Evolutionary conservation across 1,140 invertebrate genomes (phyloP).

Genomic region (Lordiphosa clarofinis): DNA sequence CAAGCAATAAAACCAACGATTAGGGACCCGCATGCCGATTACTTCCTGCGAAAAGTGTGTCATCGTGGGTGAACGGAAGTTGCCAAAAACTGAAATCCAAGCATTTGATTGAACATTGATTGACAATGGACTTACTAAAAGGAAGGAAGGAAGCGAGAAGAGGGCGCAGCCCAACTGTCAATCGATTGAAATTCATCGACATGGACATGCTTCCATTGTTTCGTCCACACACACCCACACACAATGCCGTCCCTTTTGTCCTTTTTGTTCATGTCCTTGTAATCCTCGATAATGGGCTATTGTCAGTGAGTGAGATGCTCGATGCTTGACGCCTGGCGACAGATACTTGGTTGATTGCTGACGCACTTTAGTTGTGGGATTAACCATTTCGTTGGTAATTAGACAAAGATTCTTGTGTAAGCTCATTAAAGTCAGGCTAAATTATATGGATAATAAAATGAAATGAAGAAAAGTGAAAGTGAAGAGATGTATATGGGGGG

Average conservation of each 20-base stretch:
- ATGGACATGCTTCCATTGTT: conserved; percentile 42
- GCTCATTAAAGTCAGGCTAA: conserved; percentile 34
- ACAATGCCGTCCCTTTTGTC: conserved; percentile 45
- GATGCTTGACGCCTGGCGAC: conserved; percentile 36
- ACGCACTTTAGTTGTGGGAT: conserved; percentile 49
- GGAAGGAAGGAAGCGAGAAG: neutral
- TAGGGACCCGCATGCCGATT: conserved; percentile 33
- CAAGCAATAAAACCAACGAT: conserved; percentile 63
- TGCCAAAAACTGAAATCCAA: conserved; percentile 54
- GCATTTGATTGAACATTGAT: conserved; percentile 70
- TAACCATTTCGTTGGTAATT: conserved; percentile 36
- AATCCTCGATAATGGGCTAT: conserved; percentile 67
- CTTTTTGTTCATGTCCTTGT: conserved; percentile 46
- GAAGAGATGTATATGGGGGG: neutral
- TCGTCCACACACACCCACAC: conserved; percentile 17
- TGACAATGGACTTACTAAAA: conserved; percentile 41
- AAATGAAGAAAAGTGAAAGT: neutral
- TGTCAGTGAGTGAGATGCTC: conserved; percentile 34
- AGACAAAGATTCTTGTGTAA: conserved; percentile 25
- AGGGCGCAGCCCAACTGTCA: conserved; percentile 39
- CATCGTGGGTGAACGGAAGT: conserved; percentile 39
- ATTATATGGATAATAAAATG: conserved; percentile 21
- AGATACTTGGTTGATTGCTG: conserved; percentile 31
- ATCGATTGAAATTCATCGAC: conserved; percentile 53
- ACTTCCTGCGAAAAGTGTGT: conserved; percentile 34